Base-by-base conservation (phyloP, 1,140 invertebrate genomes). In the Mactra quadrangularis region DNA sequence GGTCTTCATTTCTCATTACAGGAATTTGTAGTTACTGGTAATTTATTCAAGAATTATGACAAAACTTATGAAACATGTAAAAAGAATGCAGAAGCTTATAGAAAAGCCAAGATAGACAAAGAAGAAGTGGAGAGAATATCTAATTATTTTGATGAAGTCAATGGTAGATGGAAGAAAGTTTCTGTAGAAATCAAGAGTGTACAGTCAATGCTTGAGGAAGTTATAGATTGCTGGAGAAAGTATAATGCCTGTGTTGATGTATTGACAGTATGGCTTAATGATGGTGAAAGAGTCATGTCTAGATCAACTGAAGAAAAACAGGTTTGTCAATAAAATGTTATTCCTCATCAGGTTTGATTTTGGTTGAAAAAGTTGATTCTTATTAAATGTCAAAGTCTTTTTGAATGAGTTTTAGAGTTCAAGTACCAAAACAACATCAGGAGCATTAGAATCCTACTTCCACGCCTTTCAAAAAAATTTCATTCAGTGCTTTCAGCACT, bases 21-120 rank as follows among this genome's bases (percentile, higher is more conserved):
- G 87, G 85, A 89, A 52, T 91, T 91, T 94, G 97, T 98, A 17
- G 97, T 97, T 3, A 95, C 95, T 86, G 97, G 97, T 93, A 96
- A 97, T 92, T 96, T 99, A 87, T 98, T 98, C 94, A 96, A 98
- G 92, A 97, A 97, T 93, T 98, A 98, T 93, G 97, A 98, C 89
- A 97, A 97, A 94, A 97, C 97, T 25, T 98, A 96, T 89, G 94
- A 96, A 82, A 97, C 98, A 89, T 97, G 98, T 95, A 97, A 98
- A 92, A 96, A 97, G 89, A 96, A 97, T 55, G 96, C 97, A 41
- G 97, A 98, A 55, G 96, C 97, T 88, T 98, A 97, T 89, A 98
- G 97, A 93, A 95, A 95, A 86, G 96, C 82, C 19, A 85, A 82
- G 83, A 47, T 82, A 96, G 96, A 95, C 91, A 94, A 95, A 87